Evolutionary conservation across 2,113 vertebrate species (phyloP).

Genomic region (Phoenicopterus ruber): DNA sequence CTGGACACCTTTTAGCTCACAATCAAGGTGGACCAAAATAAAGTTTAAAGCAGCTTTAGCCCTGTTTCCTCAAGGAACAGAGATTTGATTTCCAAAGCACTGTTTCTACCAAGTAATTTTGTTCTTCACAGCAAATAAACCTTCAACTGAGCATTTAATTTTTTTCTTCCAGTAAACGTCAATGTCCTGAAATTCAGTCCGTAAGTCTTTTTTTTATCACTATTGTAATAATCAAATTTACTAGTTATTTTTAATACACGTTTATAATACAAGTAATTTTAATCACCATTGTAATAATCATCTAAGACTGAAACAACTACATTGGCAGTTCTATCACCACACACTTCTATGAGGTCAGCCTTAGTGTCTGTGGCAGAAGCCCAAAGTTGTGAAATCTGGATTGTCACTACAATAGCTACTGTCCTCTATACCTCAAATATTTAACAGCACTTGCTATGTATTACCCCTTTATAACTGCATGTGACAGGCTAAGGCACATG

Average conservation of each 20-base stretch:
- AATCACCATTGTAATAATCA: not conserved
- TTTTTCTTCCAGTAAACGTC: not conserved
- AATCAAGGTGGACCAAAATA: not conserved
- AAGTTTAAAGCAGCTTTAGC: not conserved
- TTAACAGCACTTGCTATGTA: not conserved
- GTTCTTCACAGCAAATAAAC: not conserved
- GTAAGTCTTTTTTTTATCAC: not conserved
- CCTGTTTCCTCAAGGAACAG: not conserved
- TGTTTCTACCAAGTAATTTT: not conserved
- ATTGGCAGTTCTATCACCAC: not conserved
- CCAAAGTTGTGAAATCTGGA: not conserved
- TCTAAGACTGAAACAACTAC: not conserved
- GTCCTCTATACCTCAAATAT: not conserved
- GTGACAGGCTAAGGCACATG: not conserved
- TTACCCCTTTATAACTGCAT: not conserved
- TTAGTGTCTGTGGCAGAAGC: not conserved
- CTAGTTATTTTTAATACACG: not conserved
- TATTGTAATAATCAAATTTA: not conserved
- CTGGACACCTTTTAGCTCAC: not conserved
- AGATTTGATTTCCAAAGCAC: not conserved
- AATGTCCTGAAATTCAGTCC: not conserved
- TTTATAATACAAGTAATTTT: not conserved
- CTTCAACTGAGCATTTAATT: not conserved
- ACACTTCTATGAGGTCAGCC: not conserved
- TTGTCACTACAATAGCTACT: not conserved